Evolutionary conservation across 2,888 invertebrate species (phyloP).

Genomic region (Callimorpha dominula): DNA sequence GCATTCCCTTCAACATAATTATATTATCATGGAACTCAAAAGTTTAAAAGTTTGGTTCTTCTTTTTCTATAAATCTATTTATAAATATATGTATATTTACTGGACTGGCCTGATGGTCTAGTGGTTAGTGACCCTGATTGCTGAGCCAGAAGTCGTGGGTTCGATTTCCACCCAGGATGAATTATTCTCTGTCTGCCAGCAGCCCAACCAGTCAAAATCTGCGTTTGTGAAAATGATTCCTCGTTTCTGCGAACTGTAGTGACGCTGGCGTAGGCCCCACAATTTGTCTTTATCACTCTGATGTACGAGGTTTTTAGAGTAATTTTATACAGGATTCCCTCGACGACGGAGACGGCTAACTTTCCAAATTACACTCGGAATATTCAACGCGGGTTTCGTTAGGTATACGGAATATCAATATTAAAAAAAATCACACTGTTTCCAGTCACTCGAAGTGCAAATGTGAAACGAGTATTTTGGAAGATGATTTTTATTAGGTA

Average conservation of each 20-base stretch:
- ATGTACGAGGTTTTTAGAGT: constrained; percentile 37
- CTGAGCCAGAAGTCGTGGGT: too few species aligned
- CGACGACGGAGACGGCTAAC: constrained; percentile 29
- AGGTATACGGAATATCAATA: constrained; percentile 12
- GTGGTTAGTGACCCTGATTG: too few species aligned
- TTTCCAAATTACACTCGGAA: constrained; percentile 51
- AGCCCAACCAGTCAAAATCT: constrained; percentile 23
- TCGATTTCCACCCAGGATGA: too few species aligned
- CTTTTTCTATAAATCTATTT: too few species aligned
- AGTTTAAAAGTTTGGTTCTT: too few species aligned
- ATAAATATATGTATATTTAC: too few species aligned
- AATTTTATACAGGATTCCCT: constrained; percentile 43
- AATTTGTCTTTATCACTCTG: constrained; percentile 41
- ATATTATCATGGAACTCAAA: too few species aligned
- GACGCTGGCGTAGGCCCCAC: constrained; percentile 24
- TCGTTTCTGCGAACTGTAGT: constrained; percentile 31
- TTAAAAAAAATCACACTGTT: constrained; percentile 25
- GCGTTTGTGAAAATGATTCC: constrained; percentile 34
- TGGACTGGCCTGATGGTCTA: too few species aligned
- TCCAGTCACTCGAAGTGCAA: background rate
- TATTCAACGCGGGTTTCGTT: constrained; percentile 41
- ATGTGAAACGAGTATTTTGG: background rate
- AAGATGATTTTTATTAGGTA: too few species aligned
- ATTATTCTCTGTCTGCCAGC: too few species aligned
- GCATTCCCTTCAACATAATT: too few species aligned